These are phyloP conservation scores for Ophraella communa DNA, from an alignment of 2,888 invertebrate species.

Conservation along the genomic window DNA sequence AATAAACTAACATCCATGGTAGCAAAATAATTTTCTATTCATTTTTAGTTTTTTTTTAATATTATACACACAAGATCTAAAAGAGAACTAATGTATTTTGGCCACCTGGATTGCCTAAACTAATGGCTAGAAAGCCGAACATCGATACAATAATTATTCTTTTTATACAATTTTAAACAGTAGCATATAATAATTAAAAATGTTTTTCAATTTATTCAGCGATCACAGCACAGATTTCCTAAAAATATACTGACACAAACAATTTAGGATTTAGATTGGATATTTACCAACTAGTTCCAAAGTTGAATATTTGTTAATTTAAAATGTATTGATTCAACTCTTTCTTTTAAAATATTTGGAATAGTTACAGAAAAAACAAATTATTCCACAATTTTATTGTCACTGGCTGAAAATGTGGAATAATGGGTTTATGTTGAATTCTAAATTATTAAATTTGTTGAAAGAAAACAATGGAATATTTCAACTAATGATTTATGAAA, in stretches of 20 bases:
- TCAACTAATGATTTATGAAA: too few species aligned
- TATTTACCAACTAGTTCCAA: too few species aligned
- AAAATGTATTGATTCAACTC: too few species aligned
- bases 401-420: too few species aligned
- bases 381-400: too few species aligned
- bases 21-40: constrained; percentile 37
- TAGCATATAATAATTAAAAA: background rate
- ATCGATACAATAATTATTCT: constrained; percentile 57
- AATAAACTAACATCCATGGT: constrained; percentile 50
- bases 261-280: too few species aligned
- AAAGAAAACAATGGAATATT: too few species aligned
- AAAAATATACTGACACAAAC: background rate
- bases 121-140: constrained; percentile 59
- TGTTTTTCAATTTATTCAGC: background rate
- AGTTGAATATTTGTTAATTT: too few species aligned
- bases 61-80: constrained; percentile 40
- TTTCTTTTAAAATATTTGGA: too few species aligned
- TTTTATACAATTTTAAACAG: constrained; percentile 25
- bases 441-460: too few species aligned
- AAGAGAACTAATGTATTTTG: constrained; percentile 51
- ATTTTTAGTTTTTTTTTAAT: constrained; percentile 9
- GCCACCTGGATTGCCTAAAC: constrained; percentile 58
- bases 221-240: background rate
- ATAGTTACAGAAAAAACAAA: too few species aligned
- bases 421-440: too few species aligned